A percentile compares a stretch with the other conserved stretches of the same genome.
Evolutionary conservation across 2,888 invertebrate species (phyloP).

Genomic region (Ferrisia virgata): DNA sequence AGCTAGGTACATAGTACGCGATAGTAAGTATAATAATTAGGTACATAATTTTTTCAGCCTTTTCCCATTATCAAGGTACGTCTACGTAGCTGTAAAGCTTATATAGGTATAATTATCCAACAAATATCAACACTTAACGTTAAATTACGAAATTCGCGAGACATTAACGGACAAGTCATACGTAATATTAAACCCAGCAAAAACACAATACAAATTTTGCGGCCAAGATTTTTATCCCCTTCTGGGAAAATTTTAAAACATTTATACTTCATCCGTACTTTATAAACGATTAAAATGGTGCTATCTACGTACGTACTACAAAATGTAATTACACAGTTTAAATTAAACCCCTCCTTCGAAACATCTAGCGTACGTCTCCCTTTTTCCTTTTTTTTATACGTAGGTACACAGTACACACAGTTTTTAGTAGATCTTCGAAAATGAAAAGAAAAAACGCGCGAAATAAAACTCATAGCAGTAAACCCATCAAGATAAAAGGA

Average conservation of each 20-base stretch:
- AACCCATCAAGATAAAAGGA: constrained; percentile 7
- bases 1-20: not conserved
- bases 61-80: not conserved
- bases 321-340: not conserved
- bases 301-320: not conserved
- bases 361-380: not conserved
- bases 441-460: not conserved
- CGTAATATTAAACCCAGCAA: not conserved
- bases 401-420: no score
- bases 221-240: not conserved
- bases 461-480: not conserved
- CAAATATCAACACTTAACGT: not conserved
- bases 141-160: not conserved
- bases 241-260: not conserved
- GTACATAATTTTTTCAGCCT: not conserved
- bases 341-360: not conserved
- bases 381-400: not conserved
- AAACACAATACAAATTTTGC: not conserved
- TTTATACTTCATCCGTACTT: not conserved
- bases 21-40: not conserved
- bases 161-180: not conserved
- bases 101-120: no score
- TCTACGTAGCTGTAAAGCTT: no score
- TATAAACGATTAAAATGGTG: not conserved
- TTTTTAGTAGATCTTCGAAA: not conserved